Conservation (phyloP, 2,888 invertebrate genomes). For the Artemia sinica region DNA sequence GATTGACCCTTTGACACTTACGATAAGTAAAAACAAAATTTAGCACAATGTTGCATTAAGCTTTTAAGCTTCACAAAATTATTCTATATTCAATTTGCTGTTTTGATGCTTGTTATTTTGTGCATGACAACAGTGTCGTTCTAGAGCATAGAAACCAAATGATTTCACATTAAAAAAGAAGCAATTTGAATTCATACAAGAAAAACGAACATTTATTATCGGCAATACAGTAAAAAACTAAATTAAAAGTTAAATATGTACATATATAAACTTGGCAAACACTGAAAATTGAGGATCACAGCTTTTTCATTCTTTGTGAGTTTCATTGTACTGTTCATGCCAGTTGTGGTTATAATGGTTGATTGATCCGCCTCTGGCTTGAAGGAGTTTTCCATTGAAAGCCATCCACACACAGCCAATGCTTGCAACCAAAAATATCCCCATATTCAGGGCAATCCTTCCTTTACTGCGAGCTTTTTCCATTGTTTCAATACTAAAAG, state of each 20-base stretch:
- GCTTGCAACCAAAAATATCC: neutral
- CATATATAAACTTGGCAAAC: neutral
- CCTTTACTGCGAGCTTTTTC: slow-evolving; percentile 4
- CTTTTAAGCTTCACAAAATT: too few relatives aligned
- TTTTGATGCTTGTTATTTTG: too few relatives aligned
- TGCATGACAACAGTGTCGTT: too few relatives aligned
- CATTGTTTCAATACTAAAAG: neutral
- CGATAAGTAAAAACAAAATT: too few relatives aligned
- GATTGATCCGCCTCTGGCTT: neutral
- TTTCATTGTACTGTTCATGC: slow-evolving; percentile 3
- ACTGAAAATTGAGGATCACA: neutral
- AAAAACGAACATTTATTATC: neutral
- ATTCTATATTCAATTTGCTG: too few relatives aligned
- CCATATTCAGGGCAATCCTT: neutral
- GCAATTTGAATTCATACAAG: too few relatives aligned
- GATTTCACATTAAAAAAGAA: too few relatives aligned
- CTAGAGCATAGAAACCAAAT: too few relatives aligned
- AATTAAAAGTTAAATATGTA: neutral
- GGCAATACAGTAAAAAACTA: neutral
- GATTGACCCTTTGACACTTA: too few relatives aligned
- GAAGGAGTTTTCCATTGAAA: slow-evolving; percentile 4
- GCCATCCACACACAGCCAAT: slow-evolving; percentile 6
- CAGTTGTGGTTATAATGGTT: slow-evolving; percentile 4
- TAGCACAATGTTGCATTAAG: too few relatives aligned
- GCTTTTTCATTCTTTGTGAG: slow-evolving; percentile 2